These are phyloP conservation scores for Syritta pipiens DNA, from an alignment of 2,888 invertebrate genomes.

Conservation along the genomic window DNA sequence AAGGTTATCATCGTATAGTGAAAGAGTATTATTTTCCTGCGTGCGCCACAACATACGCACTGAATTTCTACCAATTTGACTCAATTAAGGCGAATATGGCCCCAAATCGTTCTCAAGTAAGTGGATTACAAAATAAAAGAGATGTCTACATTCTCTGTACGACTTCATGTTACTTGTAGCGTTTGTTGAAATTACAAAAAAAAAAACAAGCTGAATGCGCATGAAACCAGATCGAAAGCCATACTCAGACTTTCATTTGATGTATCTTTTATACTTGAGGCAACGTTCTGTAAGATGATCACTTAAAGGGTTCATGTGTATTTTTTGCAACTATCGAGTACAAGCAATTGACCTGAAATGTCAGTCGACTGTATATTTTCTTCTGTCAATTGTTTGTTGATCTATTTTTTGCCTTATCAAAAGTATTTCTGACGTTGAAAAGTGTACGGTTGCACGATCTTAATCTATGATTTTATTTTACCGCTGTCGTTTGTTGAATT, in stretches of 20 bases:
- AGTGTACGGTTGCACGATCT: not conserved
- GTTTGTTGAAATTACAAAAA: constrained; percentile 1
- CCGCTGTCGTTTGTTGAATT: not conserved
- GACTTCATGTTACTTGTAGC: not conserved
- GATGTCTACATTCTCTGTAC: not conserved
- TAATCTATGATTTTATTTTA: constrained; percentile 19
- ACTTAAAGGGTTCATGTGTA: constrained; percentile 4
- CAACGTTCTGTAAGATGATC: not conserved
- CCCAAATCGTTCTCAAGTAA: constrained; percentile 34
- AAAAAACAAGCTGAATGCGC: constrained; percentile 24
- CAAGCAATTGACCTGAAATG: constrained; percentile 60
- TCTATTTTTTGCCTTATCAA: constrained; percentile 29
- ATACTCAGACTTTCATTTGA: not conserved
- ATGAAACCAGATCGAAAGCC: constrained; percentile 12
- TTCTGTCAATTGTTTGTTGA: constrained; percentile 11
- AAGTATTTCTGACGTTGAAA: constrained; percentile 1
- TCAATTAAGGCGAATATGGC: constrained; percentile 60
- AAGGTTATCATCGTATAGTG: constrained; percentile 21
- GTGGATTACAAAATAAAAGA: constrained; percentile 52
- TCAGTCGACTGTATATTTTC: constrained; percentile 25
- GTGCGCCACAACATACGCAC: constrained; percentile 37
- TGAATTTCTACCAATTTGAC: constrained; percentile 59
- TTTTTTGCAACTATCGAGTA: constrained; percentile 30
- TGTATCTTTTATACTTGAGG: constrained; percentile 9
- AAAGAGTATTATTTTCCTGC: constrained; percentile 33